Evolutionary conservation across 1,140 invertebrate species (phyloP), one percentile per base, ranked within the genome.

Genomic region (Ooceraea biroi): DNA sequence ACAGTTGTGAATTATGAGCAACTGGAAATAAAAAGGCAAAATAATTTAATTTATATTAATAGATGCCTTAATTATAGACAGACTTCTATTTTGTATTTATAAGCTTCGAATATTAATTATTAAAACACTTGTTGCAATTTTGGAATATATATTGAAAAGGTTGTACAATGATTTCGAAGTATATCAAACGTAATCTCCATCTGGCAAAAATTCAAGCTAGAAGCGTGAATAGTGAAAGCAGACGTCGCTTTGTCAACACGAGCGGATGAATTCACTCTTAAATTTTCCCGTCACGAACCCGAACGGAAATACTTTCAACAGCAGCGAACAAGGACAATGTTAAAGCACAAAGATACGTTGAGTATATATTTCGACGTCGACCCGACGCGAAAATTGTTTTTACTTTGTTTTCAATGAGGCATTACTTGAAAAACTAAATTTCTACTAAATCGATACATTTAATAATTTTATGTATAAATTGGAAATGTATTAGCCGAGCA

Each of bases 251-350:
- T 69, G 36, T 69, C 76, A 78, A 78, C 50, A 25, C 19, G 63
- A 11, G 44, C 63, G 44, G 65, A 27, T 69, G 22, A 22, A 10
- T 57, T 78, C n/a, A 48, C 76, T 69, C 50, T 78, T 78, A 69
- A 78, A 78, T 78, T 78, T 68, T 78, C 76, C 50, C 19, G 65
- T 69, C 76, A 78, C 76, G 76, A 83, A 76, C 7, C 25, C 50
- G 57, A 78, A 78, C 69, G 82, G 73, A 83, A 76, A 61, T 83
- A 66, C 73, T 66, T 58, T 82, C 82, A 83, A 66, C 57, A n/a
- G 27, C 58, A 63, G 36, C 22, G 11, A 50, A 83, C 73, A 44
- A 63, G 68, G 46, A 78, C 50, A 52, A 63, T 30, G 27, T 65
- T 22, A 30, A 76, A 65, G 17, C 19, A 65, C 14, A 61, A 65